Base-by-base conservation (phyloP, 2,797 vertebrate genomes). In the Trematomus bernacchii region DNA sequence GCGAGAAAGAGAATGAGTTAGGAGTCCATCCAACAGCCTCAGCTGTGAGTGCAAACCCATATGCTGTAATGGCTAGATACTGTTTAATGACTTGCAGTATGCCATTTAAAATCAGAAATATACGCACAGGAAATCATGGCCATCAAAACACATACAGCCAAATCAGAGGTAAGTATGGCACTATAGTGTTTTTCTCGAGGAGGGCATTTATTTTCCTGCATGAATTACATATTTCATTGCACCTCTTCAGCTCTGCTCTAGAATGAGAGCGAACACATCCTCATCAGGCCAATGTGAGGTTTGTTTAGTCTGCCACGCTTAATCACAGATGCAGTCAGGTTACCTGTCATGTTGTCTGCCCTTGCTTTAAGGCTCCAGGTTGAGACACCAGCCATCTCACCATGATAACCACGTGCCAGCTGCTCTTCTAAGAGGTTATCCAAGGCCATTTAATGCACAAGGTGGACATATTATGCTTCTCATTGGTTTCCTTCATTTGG, bases 21-120 rank as follows among this genome's bases (percentile, higher is more conserved):
- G 71, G 76, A 86, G 43, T 51, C 55, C 47, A 51, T 83, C 85
- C 75, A 87, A 85, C 60, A 79, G 69, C 59, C 53, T 88, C 60
- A 82, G 81, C 77, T 82, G 80, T 73, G 71, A 86, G 63, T 64
- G 63, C 78, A 79, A 81, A 64, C 72, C 77, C 82, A 85, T 88
- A 87, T 80, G 79, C 66, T 77, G 67, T 58, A 84, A 85, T 66
- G 54, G 70, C 63, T 82, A 78, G 64, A 63, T 51, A 64, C 59
- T 23, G 37, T 77, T 73, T 50, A 65, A 74, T 65, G 42, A 70
- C 73, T 60, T 53, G 62, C 66, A 69, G 27, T 64, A 61, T 44
- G 62, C 55, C 42, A 58, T 73, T 44, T 21, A 52, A 51, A 82
- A 67, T 71, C 63, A 82, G 46, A 62, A 71, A 64, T 60, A 79